These are phyloP conservation scores for Xestia sexstrigata DNA, from an alignment of 2,888 invertebrate genomes.

Conservation along the genomic window DNA sequence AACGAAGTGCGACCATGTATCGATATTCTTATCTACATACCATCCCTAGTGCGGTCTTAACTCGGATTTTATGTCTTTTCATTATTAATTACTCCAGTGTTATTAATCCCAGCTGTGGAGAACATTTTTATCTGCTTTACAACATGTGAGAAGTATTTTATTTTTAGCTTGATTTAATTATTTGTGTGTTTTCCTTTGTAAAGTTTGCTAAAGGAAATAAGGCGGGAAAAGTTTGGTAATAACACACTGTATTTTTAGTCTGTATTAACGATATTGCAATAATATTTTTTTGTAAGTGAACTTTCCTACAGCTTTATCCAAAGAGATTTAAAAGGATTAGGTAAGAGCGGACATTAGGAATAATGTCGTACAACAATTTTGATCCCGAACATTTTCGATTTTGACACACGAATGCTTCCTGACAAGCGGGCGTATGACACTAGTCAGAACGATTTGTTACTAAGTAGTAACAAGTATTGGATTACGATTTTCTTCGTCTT, in stretches of 20 bases:
- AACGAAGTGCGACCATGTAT: not conserved
- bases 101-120: constrained; percentile 24
- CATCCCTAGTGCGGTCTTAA: constrained; percentile 27
- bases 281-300: constrained; percentile 14
- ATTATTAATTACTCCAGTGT: constrained; percentile 36
- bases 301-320: not conserved
- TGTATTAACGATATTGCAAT: not conserved
- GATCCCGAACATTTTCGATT: too few species aligned
- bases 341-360: too few species aligned
- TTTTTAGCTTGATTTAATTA: not conserved
- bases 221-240: constrained; percentile 43
- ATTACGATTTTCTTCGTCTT: too few species aligned
- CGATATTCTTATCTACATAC: constrained; percentile 15
- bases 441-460: too few species aligned
- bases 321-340: too few species aligned
- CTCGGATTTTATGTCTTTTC: constrained; percentile 39
- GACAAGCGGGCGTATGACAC: too few species aligned
- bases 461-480: too few species aligned
- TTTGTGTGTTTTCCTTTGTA: constrained; percentile 31
- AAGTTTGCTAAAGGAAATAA: constrained; percentile 13
- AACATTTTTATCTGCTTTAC: constrained; percentile 20
- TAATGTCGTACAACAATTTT: too few species aligned
- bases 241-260: constrained; percentile 22
- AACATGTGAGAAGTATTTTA: constrained; percentile 22
- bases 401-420: too few species aligned